Base-by-base conservation (phyloP, 2,113 vertebrate species). In the Tragelaphus strepsiceros region DNA sequence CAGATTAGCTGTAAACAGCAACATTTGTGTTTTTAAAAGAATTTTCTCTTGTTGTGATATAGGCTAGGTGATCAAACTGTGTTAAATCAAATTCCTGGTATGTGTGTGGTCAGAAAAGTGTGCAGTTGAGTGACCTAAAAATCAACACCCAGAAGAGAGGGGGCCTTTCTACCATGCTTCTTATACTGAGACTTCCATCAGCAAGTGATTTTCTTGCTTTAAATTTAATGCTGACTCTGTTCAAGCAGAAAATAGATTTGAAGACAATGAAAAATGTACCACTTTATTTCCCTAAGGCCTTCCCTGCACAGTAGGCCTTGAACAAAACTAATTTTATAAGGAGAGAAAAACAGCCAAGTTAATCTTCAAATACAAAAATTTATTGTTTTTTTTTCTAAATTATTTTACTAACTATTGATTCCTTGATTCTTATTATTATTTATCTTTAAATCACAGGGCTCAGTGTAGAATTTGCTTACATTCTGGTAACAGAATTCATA, bases 281-380 rank as follows among this genome's bases (percentile, higher is more conserved):
- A 16, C 74, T 98, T 98, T 97, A 98, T 99, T 99, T 99, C 98
- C 98, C 97, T 94, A 96, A 97, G 94, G 97, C 92, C 46, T 92
- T 87, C 90, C 84, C 82, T 97, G 59, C 85, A 97, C 91, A 96
- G 91, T 98, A 96, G 97, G 97, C 97, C 94, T 98, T 98, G 98
- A 98, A 96, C 93, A 96, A 98, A 98, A 97, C 86, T 97, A 97
- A 94, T 98, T 98, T 98, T 97, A 96, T 97, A 93, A 96, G 64
- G 32, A 97, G 82, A 98, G 46, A 98, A 54, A 98, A 98, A 97
- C 78, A 98, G 98, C 61, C 67, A 98, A 96, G 78, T 97, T 97
- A 97, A 98, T 98, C 88, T 98, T 95, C 90, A 97, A 98, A 96
- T 94, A 78, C 64, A 98, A 97, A n/a, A 51, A 58, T 78, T 93